Base-by-base conservation (phyloP, 1,140 invertebrate species). In the Dolichoris vasculosae region DNA sequence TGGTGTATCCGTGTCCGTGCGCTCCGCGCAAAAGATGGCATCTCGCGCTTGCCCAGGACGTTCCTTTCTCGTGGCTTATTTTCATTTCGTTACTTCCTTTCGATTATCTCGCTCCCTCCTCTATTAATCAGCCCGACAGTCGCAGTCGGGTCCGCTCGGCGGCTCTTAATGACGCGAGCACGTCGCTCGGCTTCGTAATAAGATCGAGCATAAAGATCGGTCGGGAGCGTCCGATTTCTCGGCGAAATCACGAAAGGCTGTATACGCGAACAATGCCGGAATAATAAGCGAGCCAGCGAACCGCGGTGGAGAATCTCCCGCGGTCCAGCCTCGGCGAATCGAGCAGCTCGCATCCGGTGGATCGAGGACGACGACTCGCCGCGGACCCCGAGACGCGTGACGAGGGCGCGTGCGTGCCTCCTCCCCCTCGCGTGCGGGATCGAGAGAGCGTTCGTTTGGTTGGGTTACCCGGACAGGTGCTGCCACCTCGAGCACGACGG, bases 261-360 rank as follows among this genome's bases (percentile, higher is more conserved):
- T 84, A 20, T 51, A 13, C 20, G 40, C 59, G 71, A 83, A 83
- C 82, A 83, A 83, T 83, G 82, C 73, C 73, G 73, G 73, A 83
- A 77, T 83, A 63, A 83, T 73, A 77, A 83, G 77, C 82, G 55
- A 38, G 26, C 48, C 32, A 32, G 3, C 35, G 76, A 26, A 7
- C 43, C 11, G 73, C 40, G 13, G n/a, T n/a, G n/a, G n/a, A n/a
- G n/a, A n/a, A n/a, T n/a, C n/a, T n/a, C n/a, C n/a, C n/a, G n/a
- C n/a, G n/a, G 46, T n/a, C 32, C 40, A 38, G 78, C 35, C 40
- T 0, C n/a, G 26, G 32, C 1, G 78, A 23, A 30, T 23, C 35
- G 92, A 91, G 92, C 91, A 91, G 91, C 90, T 92, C 90, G 93
- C 92, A 93, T 93, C 92, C 93, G 92, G 92, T 90, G 92, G 90